Conservation (phyloP, 2,888 invertebrate genomes). For the Coenonympha arcania region DNA sequence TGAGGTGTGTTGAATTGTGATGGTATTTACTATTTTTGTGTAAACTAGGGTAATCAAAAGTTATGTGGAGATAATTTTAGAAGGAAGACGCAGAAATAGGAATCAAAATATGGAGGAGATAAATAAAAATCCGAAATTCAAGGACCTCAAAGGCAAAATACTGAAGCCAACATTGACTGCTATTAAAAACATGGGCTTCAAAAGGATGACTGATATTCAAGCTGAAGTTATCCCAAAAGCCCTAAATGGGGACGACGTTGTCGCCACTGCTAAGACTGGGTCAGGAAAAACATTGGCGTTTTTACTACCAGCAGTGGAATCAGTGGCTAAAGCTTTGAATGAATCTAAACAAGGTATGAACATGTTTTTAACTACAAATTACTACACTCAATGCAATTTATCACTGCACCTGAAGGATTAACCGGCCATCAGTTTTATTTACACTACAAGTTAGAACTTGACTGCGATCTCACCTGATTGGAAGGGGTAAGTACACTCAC, state of each 20-base stretch:
- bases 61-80: too few relatives aligned
- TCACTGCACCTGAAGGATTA: too few relatives aligned
- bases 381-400: too few relatives aligned
- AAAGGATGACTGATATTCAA: constrained; percentile 94
- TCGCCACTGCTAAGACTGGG: constrained; percentile 96
- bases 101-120: constrained; percentile 40
- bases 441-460: too few relatives aligned
- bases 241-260: constrained; percentile 90
- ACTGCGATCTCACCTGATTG: too few relatives aligned
- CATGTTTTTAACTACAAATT: constrained; percentile 4
- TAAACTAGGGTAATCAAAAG: too few relatives aligned
- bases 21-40: too few relatives aligned
- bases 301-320: constrained; percentile 93
- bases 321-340: constrained; percentile 77
- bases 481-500: too few relatives aligned
- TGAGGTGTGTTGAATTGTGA: too few relatives aligned
- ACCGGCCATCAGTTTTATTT: too few relatives aligned
- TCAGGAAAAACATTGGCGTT: constrained; percentile 98
- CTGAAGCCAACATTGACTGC: constrained; percentile 83
- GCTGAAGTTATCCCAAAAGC: constrained; percentile 88
- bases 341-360: constrained; percentile 26
- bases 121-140: constrained; percentile 56
- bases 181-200: constrained; percentile 90
- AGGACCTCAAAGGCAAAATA: constrained; percentile 75
- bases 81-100: background rate